Evolutionary conservation across 2,888 invertebrate species (phyloP), one percentile per base, ranked within the genome.

Genomic region (Oeneis ivallda): DNA sequence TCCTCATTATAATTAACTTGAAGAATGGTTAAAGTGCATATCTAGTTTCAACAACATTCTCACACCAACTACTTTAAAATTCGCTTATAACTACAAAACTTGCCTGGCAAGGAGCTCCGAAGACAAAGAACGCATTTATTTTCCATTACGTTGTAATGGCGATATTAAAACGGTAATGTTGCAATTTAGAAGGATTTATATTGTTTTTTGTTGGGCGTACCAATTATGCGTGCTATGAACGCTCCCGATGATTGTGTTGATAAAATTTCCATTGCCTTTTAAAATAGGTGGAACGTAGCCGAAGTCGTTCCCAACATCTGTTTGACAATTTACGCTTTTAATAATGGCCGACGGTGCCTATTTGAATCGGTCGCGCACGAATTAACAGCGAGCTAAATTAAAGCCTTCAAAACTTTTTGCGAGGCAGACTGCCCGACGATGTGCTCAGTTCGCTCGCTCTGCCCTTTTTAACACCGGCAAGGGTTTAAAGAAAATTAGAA

Each of bases 321-420:
- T 86, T 88, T 88, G 89, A 89, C 88, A 89, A 90, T 89, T 90
- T 89, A 90, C 90, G 91, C 87, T 85, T 89, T 89, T 89, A 90
- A 90, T 91, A 90, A 90, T 89, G 85, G 89, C 83, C 81, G 82
- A 74, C 80, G 78, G 74, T 80, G 89, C 87, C 87, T 88, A n/a
- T n/a, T 87, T 87, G 87, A 89, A 88, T 87, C 83, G 89, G 85
- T 85, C 82, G 86, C 83, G 83, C 83, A 79, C 85, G 85, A 90
- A 90, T 90, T 89, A 90, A 88, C 89, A 85, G 77, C 83, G 72
- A 76, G 84, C 85, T 80, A 87, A 89, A 90, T 91, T 89, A 90
- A 89, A 85, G 89, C 85, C 83, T 85, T 85, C 84, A 85, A 87
- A 74, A 85, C 82, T 86, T 88, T 89, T 88, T 86, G 80, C 78